Conservation (phyloP, 2,888 invertebrate genomes). For the Mesoligia furuncula region DNA sequence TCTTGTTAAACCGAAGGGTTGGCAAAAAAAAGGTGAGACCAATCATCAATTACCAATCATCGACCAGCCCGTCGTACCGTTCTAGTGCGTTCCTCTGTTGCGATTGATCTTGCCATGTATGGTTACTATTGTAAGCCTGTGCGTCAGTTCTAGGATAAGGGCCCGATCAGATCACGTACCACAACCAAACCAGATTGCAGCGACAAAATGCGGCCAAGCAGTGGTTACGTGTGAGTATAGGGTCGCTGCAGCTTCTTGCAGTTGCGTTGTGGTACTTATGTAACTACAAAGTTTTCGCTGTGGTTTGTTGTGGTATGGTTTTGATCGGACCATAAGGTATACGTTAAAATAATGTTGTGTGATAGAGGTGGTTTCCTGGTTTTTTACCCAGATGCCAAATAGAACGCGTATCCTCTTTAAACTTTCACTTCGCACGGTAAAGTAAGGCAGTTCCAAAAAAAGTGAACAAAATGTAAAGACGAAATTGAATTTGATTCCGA, state of each 20-base stretch:
- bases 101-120: not conserved
- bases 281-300: not conserved
- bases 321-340: not conserved
- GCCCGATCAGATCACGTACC: too few species aligned
- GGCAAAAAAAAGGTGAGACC: not conserved
- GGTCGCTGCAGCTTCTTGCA: not conserved
- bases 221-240: not conserved
- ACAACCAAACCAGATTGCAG: not conserved
- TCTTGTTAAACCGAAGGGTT: not conserved
- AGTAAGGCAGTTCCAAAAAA: constrained; percentile 84
- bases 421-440: constrained; percentile 74
- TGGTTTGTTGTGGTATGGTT: not conserved
- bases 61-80: not conserved
- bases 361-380: not conserved
- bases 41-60: constrained; percentile 1
- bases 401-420: constrained; percentile 74
- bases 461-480: constrained; percentile 89
- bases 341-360: not conserved
- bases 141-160: not conserved
- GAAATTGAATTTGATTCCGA: constrained; percentile 90
- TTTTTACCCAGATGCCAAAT: not conserved
- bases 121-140: not conserved
- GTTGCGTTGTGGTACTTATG: not conserved
- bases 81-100: not conserved
- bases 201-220: not conserved